phyloP scores from a whole-genome alignment of 2,113 vertebrate genomes.

The Pholis gunnellus region DNA sequence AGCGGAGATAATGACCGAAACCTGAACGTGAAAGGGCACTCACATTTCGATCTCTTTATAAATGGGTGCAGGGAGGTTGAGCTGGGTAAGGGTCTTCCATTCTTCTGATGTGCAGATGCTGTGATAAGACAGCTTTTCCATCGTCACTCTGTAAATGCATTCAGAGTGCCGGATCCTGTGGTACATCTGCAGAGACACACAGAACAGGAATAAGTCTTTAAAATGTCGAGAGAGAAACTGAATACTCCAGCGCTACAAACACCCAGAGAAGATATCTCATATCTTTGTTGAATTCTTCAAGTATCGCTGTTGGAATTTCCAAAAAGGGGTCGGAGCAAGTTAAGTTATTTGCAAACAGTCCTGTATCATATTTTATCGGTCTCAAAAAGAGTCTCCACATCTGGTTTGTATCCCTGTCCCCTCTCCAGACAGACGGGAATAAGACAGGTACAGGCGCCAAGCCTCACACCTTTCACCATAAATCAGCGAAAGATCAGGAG shows the following conservation, averaged over 20 bases:
- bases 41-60: conserved; percentile 96
- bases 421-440: conserved; percentile 41
- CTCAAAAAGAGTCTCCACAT: conserved; percentile 54
- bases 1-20: neutral
- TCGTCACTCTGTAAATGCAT: conserved; percentile 98
- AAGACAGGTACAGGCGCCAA: conserved; percentile 45
- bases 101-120: conserved; percentile 98
- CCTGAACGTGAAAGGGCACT: conserved; percentile 53
- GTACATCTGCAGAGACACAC: conserved; percentile 90
- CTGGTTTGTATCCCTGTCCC: conserved; percentile 64
- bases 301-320: conserved; percentile 33
- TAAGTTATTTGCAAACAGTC: conserved; percentile 18
- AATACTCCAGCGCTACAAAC: conserved; percentile 29
- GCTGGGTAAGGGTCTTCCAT: conserved; percentile 93
- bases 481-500: conserved; percentile 64
- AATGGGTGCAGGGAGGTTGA: conserved; percentile 89
- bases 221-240: conserved; percentile 27
- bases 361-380: conserved; percentile 42
- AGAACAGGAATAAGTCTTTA: conserved; percentile 36
- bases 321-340: conserved; percentile 28
- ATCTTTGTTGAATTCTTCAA: conserved; percentile 30
- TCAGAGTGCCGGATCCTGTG: conserved; percentile 98
- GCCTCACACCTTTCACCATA: conserved; percentile 57
- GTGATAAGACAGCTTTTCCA: conserved; percentile 99
- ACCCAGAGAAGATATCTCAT: conserved; percentile 11